Evolutionary conservation across 2,113 vertebrate genomes (phyloP), one percentile per base, ranked within the genome.

Genomic region (Parotia lawesii): DNA sequence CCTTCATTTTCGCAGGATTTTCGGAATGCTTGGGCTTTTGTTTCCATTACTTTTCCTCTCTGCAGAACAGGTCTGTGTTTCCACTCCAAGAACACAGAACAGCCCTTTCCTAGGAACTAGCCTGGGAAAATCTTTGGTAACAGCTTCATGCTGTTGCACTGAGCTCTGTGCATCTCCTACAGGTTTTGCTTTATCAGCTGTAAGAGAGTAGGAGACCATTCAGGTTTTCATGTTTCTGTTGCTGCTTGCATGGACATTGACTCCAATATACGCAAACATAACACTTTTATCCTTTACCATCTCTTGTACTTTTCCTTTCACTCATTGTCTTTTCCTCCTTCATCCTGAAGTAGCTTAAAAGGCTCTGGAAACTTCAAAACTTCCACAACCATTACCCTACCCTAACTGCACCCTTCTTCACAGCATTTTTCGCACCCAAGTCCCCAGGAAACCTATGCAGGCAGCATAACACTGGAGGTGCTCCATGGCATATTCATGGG

Each of bases 401-500:
- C 21, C 23, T 50, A 24, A 12, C 29, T 20, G 17, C 14, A 25
- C 8, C 13, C 54, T 56, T 69, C 23, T 38, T 86, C 37, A 19
- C 9, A 18, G 20, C 31, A 15, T 35, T 23, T 67, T 78, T 72
- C 5, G 2, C 25, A 37, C 9, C 5, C 17, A 23, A 22, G 11
- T 67, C 12, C 50, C 25, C n/a, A 80, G 44, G n/a, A 74, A 13
- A 54, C 22, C 54, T 16, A 3, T 1, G 21, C 4, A 6, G 42
- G 31, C 27, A 86, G 29, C 27, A 22, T 2, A 50, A 27, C n/a
- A 25, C 11, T 40, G 66, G 29, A 45, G 29, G 35, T 22, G 4
- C 33, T 54, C 4, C 38, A 12, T 21, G 28, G 18, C n/a, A 37
- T 27, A n/a, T 47, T 28, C 60, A 54, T 0, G 0, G 16, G 3